phyloP scores from a whole-genome alignment of 2,888 invertebrate species.

The Eustalomyia histrio region DNA sequence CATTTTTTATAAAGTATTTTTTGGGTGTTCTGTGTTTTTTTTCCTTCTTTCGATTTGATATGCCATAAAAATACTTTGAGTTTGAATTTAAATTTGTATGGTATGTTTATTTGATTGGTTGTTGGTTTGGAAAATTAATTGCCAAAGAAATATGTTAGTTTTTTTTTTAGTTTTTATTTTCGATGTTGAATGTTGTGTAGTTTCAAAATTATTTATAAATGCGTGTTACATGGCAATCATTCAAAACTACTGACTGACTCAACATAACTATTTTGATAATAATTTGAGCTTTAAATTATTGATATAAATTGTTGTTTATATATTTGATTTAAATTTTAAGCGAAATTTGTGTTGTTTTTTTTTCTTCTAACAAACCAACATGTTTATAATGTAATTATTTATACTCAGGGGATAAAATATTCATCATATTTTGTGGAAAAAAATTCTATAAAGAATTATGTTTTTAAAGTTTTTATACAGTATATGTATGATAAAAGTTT shows the following conservation, averaged over 20 bases:
- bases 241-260: conserved; percentile 60
- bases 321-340: background rate
- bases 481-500: too few relatives aligned
- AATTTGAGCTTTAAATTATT: conserved; percentile 30
- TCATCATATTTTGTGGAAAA: too few relatives aligned
- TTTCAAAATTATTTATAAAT: conserved; percentile 18
- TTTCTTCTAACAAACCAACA: background rate
- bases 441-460: too few relatives aligned
- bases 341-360: conserved; percentile 4
- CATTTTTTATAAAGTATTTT: conserved; percentile 69
- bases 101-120: conserved; percentile 41
- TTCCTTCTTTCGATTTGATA: conserved; percentile 43
- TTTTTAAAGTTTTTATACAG: too few relatives aligned
- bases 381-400: conserved; percentile 24
- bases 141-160: conserved; percentile 47
- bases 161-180: background rate
- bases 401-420: too few relatives aligned
- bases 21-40: background rate
- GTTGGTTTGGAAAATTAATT: conserved; percentile 54
- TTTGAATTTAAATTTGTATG: background rate
- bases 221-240: conserved; percentile 67
- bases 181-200: conserved; percentile 1
- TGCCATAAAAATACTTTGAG: conserved; percentile 33
- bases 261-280: conserved; percentile 41
- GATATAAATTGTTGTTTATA: background rate